Conservation (phyloP, 2,113 vertebrate genomes). For the Noctilio leporinus region DNA sequence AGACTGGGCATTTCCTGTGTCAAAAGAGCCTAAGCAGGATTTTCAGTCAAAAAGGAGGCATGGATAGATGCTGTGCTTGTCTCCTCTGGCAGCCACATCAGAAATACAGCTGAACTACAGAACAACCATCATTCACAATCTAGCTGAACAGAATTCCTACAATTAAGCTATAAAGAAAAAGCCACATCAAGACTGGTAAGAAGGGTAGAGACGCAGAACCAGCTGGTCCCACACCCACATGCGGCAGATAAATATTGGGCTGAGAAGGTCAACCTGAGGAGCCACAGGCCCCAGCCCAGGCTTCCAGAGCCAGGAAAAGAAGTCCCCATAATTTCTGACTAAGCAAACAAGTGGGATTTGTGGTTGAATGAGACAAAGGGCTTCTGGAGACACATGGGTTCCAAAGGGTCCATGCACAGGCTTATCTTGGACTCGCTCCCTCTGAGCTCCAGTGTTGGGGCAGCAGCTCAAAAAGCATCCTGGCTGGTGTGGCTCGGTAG, state of each 20-base stretch:
- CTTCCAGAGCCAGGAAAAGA: background rate
- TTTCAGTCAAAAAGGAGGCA: background rate
- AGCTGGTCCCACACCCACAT: background rate
- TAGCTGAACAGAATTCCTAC: background rate
- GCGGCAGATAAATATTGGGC: background rate
- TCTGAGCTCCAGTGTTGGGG: background rate
- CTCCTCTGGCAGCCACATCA: background rate
- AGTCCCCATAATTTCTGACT: background rate
- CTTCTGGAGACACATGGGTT: background rate
- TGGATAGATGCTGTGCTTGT: background rate
- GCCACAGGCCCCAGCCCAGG: background rate
- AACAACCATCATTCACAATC: background rate
- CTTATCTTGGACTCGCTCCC: background rate
- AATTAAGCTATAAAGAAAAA: background rate
- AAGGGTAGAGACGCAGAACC: background rate
- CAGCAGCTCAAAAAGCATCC: background rate
- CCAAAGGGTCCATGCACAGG: background rate
- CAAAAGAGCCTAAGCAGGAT: background rate
- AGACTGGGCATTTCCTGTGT: background rate
- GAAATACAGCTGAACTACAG: background rate
- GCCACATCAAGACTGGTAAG: background rate
- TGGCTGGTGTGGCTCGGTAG: too few species aligned
- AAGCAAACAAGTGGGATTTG: background rate
- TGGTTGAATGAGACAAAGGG: background rate
- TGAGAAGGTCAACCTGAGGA: background rate